A percentile compares a stretch with the other conserved stretches of the same genome.
Evolutionary conservation across 1,140 invertebrate genomes (phyloP).

Genomic region (Drosophila pectinifera): DNA sequence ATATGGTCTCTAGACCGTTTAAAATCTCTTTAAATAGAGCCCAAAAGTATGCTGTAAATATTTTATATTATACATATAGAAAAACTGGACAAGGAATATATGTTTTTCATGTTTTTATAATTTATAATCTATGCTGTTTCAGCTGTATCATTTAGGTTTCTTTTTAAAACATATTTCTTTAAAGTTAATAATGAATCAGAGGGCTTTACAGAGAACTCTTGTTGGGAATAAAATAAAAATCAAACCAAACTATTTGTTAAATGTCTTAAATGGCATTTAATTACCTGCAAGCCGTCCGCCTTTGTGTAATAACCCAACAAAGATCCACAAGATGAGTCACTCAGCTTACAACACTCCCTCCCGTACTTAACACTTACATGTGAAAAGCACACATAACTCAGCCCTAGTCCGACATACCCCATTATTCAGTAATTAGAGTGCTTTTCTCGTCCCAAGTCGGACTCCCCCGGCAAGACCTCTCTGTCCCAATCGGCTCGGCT

Average conservation of each 20-base stretch:
- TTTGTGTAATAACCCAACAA: neutral
- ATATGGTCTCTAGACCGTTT: too few relatives aligned
- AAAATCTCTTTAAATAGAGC: too few relatives aligned
- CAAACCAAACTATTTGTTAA: neutral
- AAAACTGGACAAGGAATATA: too few relatives aligned
- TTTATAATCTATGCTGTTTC: too few relatives aligned
- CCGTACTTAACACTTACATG: neutral
- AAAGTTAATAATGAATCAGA: too few relatives aligned
- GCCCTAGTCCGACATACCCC: constrained; percentile 27
- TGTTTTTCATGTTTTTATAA: too few relatives aligned
- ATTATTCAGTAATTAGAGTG: neutral
- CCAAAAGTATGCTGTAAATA: too few relatives aligned
- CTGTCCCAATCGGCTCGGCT: constrained; percentile 7
- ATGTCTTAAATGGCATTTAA: neutral
- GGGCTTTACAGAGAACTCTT: too few relatives aligned
- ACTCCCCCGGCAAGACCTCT: constrained; percentile 12
- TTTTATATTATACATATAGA: too few relatives aligned
- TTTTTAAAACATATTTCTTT: too few relatives aligned
- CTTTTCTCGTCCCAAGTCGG: constrained; percentile 10
- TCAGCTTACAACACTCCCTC: neutral
- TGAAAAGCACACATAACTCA: neutral
- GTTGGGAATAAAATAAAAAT: too few relatives aligned
- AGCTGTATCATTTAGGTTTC: too few relatives aligned
- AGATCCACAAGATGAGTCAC: constrained; percentile 5
- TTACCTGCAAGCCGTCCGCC: neutral